Evolutionary conservation across 2,888 invertebrate species (phyloP).

Genomic region (Acanthosepion lycidas): DNA sequence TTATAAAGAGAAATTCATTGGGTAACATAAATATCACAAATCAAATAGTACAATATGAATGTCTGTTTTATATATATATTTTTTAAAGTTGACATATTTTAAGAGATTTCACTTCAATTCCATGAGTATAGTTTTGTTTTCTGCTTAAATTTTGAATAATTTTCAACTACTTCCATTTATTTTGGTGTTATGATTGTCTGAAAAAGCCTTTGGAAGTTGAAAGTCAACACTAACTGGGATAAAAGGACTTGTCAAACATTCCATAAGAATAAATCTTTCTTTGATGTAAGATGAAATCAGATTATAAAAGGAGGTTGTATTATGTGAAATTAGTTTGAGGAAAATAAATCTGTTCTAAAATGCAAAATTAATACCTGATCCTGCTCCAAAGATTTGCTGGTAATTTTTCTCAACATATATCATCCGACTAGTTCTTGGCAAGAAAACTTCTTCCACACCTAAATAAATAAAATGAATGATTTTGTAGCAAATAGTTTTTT

Average conservation of each 20-base stretch:
- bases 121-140: not conserved
- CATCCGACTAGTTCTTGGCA: slow-evolving; percentile 6
- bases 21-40: not conserved
- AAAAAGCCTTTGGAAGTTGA: not conserved
- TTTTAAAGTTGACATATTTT: not conserved
- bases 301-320: not conserved
- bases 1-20: not conserved
- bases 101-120: no score
- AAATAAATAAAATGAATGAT: slow-evolving; percentile 33
- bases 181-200: not conserved
- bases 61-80: no score
- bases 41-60: not conserved
- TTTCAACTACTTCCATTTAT: not conserved
- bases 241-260: not conserved
- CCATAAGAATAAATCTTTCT: not conserved
- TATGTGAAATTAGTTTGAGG: not conserved
- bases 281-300: not conserved
- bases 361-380: not conserved
- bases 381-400: slow-evolving; percentile 4
- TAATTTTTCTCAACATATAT: slow-evolving; percentile 1
- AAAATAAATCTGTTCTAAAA: not conserved
- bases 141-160: not conserved
- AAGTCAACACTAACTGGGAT: not conserved
- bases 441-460: not conserved
- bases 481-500: not conserved